These are phyloP conservation scores for Halocynthia aurantium DNA, from an alignment of 23 tunicate genomes.

Conservation along the genomic window DNA sequence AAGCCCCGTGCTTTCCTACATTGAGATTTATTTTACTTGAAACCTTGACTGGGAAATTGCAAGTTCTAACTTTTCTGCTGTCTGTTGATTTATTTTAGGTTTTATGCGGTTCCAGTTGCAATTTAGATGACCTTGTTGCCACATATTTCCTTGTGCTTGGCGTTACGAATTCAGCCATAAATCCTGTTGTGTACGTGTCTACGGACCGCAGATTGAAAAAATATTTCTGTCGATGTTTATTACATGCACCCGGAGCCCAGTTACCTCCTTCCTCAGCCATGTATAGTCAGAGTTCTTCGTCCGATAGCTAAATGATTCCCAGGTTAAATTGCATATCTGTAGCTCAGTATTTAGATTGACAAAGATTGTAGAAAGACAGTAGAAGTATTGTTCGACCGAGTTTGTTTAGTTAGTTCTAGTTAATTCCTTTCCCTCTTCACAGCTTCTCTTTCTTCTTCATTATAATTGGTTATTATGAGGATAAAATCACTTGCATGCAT, in stretches of 20 bases:
- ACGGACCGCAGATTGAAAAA: conserved; percentile 61
- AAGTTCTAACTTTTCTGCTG: not conserved
- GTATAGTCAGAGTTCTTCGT: too few relatives aligned
- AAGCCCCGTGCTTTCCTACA: not conserved
- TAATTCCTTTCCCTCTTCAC: too few relatives aligned
- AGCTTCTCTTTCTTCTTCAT: too few relatives aligned
- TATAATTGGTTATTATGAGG: too few relatives aligned
- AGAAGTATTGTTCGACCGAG: too few relatives aligned
- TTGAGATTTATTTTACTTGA: not conserved
- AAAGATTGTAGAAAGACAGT: too few relatives aligned
- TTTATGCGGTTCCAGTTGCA: conserved; percentile 36
- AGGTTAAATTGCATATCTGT: too few relatives aligned
- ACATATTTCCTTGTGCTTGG: conserved; percentile 67
- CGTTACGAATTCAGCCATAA: conserved; percentile 61
- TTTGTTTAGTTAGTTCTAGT: too few relatives aligned
- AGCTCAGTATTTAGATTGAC: too few relatives aligned
- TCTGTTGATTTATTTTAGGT: conserved; percentile 21
- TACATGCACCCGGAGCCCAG: not conserved
- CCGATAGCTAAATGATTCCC: too few relatives aligned
- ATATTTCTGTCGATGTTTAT: conserved; percentile 26
- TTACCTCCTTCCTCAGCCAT: too few relatives aligned
- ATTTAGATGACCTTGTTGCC: conserved; percentile 46
- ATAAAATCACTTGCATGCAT: too few relatives aligned
- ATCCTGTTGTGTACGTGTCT: conserved; percentile 75
- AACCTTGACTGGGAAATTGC: not conserved